Conservation (phyloP, 2,797 vertebrate species). For the Synaphobranchus kaupii region DNA sequence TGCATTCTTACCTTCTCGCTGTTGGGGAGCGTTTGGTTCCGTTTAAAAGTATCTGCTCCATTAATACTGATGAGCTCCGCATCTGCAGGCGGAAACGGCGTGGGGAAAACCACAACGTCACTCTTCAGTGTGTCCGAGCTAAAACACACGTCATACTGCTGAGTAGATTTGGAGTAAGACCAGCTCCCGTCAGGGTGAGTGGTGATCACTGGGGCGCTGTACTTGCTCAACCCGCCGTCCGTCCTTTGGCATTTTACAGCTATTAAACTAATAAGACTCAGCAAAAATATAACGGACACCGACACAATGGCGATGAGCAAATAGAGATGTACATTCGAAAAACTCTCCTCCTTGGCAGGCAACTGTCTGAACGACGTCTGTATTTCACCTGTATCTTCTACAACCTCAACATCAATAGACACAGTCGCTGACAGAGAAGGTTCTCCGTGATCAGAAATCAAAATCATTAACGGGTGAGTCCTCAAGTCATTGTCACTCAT, state of each 20-base stretch:
- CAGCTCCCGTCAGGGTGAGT: slow-evolving; percentile 45
- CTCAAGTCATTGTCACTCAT: slow-evolving; percentile 19
- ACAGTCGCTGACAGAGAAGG: slow-evolving; percentile 35
- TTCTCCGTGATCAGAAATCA: slow-evolving; percentile 17
- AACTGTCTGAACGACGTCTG: slow-evolving; percentile 33
- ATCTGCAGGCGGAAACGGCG: slow-evolving; percentile 37
- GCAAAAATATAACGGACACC: slow-evolving; percentile 35
- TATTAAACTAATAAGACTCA: slow-evolving; percentile 41
- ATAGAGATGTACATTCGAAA: slow-evolving; percentile 43
- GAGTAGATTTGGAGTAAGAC: slow-evolving; percentile 43
- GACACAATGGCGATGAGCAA: slow-evolving; percentile 43
- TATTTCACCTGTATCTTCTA: slow-evolving; percentile 31
- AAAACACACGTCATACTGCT: slow-evolving; percentile 48
- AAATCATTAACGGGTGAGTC: background rate
- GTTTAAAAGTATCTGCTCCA: slow-evolving; percentile 37
- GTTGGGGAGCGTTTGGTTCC: slow-evolving; percentile 31
- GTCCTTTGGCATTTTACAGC: slow-evolving; percentile 42
- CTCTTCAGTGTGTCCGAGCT: slow-evolving; percentile 46
- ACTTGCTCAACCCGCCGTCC: slow-evolving; percentile 40
- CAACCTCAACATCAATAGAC: slow-evolving; percentile 44
- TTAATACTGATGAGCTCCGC: slow-evolving; percentile 44
- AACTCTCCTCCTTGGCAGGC: slow-evolving; percentile 37
- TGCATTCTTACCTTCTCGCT: background rate
- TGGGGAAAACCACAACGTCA: slow-evolving; percentile 45
- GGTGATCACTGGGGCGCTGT: slow-evolving; percentile 38